A percentile compares a stretch with the other conserved stretches of the same genome.
Evolutionary conservation across 2,797 vertebrate genomes (phyloP).

Genomic region (Pangasius sanitwongsei): DNA sequence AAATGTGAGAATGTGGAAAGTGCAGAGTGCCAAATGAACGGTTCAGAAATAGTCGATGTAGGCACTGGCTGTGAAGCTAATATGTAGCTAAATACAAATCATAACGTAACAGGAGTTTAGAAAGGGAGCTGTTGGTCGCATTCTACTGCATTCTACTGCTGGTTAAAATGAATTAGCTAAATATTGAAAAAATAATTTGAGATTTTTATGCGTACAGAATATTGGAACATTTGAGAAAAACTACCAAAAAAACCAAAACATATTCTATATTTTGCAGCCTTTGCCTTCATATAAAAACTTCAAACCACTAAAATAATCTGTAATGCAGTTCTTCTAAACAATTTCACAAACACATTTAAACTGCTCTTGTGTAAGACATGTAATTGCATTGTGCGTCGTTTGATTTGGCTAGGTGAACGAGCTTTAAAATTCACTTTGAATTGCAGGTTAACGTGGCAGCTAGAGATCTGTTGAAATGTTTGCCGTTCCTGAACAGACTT

Average conservation of each 20-base stretch:
- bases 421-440: too few relatives aligned
- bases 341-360: background rate
- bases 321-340: background rate
- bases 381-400: background rate
- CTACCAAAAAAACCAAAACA: background rate
- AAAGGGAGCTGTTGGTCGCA: background rate
- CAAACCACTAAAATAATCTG: background rate
- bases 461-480: conserved; percentile 6
- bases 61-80: background rate
- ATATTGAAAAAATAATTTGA: background rate
- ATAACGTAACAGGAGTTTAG: too few relatives aligned
- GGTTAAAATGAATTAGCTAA: background rate
- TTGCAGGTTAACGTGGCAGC: background rate
- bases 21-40: too few relatives aligned
- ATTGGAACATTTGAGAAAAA: background rate
- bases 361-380: background rate
- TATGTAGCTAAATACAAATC: background rate
- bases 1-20: conserved; percentile 5
- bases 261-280: background rate
- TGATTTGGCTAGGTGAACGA: background rate
- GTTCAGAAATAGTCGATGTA: background rate
- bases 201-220: background rate
- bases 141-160: background rate
- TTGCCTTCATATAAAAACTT: background rate
- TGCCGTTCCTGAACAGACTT: conserved; percentile 6